A percentile compares a stretch with the other conserved stretches of the same genome.
Evolutionary conservation across 2,888 invertebrate genomes (phyloP).

Genomic region (Parnassius orleans): DNA sequence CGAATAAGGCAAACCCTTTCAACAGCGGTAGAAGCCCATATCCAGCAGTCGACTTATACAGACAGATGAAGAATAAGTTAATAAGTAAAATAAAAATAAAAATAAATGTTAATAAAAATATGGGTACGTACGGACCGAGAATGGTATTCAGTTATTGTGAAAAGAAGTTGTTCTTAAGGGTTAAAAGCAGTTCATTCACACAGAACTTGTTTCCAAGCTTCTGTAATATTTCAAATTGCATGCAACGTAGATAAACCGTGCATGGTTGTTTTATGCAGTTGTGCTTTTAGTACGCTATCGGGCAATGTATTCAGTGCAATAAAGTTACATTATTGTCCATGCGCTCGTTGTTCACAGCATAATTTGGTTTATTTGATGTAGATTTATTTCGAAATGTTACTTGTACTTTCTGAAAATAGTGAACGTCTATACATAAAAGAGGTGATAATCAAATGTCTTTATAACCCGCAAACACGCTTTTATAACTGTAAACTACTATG

Average conservation of each 20-base stretch:
- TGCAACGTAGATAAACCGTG: neutral
- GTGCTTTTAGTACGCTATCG: conserved; percentile 7
- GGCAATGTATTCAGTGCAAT: conserved; percentile 13
- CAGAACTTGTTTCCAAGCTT: neutral
- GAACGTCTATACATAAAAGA: neutral
- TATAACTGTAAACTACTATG: too few species aligned
- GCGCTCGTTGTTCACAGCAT: neutral
- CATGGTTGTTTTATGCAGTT: neutral
- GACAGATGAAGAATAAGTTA: too few species aligned
- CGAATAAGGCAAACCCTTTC: too few species aligned
- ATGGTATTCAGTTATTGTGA: too few species aligned
- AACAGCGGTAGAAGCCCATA: too few species aligned
- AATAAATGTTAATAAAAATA: too few species aligned
- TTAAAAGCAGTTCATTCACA: neutral
- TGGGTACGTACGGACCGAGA: too few species aligned
- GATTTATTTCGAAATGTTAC: neutral
- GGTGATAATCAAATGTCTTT: too few species aligned
- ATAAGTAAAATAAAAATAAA: too few species aligned
- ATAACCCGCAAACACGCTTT: too few species aligned
- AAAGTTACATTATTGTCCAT: conserved; percentile 9
- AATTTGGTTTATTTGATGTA: neutral
- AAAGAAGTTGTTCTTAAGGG: too few species aligned
- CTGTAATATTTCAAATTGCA: neutral
- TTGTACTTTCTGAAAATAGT: neutral
- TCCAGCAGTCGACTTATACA: too few species aligned